Evolutionary conservation across 2,113 vertebrate genomes (phyloP).

Genomic region (Epinephelus fuscoguttatus): DNA sequence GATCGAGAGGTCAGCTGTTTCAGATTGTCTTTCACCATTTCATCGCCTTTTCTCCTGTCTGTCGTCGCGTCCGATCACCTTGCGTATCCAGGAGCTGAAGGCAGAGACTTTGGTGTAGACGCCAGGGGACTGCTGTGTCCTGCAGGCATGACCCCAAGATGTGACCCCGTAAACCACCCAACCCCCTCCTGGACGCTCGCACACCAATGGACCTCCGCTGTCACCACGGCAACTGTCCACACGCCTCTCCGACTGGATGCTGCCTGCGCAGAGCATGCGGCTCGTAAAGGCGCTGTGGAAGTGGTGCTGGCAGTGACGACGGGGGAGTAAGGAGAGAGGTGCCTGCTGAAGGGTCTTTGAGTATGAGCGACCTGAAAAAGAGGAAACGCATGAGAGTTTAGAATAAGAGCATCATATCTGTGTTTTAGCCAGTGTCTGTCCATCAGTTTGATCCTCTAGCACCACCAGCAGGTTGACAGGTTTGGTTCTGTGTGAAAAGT

Average conservation of each 20-base stretch:
- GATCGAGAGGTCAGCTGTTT: not conserved
- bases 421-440: not conserved
- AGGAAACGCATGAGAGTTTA: constrained; percentile 8
- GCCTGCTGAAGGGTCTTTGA: constrained; percentile 97
- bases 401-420: not conserved
- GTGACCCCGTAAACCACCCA: constrained; percentile 97
- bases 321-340: constrained; percentile 90
- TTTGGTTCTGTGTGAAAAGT: not conserved
- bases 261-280: constrained; percentile 97
- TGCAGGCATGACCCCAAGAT: constrained; percentile 96
- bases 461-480: not conserved
- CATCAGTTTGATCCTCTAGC: not conserved
- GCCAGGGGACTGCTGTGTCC: constrained; percentile 92
- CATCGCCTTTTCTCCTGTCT: constrained; percentile 26
- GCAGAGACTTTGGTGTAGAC: constrained; percentile 97
- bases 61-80: constrained; percentile 81
- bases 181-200: constrained; percentile 87
- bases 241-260: constrained; percentile 82
- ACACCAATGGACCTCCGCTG: constrained; percentile 95
- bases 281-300: constrained; percentile 91
- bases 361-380: constrained; percentile 89
- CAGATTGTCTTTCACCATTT: not conserved
- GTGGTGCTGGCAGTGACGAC: constrained; percentile 90
- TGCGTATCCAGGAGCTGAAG: constrained; percentile 94
- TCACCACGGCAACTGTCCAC: constrained; percentile 98